phyloP scores from a whole-genome alignment of 2,797 vertebrate genomes.

The Ctenochaetus hawaiiensis region DNA sequence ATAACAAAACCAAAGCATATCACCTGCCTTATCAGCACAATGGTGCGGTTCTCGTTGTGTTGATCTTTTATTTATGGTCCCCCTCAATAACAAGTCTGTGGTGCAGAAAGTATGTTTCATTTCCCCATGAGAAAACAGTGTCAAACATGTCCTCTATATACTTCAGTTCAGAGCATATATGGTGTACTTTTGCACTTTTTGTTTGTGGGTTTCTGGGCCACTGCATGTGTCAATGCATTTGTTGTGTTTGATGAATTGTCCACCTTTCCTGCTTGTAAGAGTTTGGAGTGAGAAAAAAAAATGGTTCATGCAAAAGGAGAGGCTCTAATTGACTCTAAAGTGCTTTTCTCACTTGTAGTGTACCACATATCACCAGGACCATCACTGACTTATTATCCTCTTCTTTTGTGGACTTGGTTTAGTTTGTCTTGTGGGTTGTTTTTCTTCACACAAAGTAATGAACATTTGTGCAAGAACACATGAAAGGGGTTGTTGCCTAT shows the following conservation, averaged over 20 bases:
- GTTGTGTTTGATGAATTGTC: constrained; percentile 54
- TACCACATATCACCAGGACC: constrained; percentile 9
- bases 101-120: not conserved
- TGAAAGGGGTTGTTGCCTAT: constrained; percentile 44
- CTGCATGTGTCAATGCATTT: constrained; percentile 49
- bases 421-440: constrained; percentile 53
- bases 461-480: constrained; percentile 47
- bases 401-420: not conserved
- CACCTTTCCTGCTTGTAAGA: constrained; percentile 25
- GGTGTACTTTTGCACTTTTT: constrained; percentile 17
- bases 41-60: not conserved
- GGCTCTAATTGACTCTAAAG: constrained; percentile 25
- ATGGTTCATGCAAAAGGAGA: not conserved
- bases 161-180: constrained; percentile 6
- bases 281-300: constrained; percentile 3
- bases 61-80: constrained; percentile 25
- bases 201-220: constrained; percentile 63
- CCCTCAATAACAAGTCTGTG: not conserved
- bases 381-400: constrained; percentile 14
- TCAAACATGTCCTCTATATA: not conserved
- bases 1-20: constrained; percentile 32
- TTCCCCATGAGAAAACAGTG: constrained; percentile 5
- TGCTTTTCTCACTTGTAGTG: constrained; percentile 27
- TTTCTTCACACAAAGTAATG: constrained; percentile 40
- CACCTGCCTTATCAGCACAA: constrained; percentile 27